Conservation (phyloP, 2,113 vertebrate species). For the Podilymbus podiceps region DNA sequence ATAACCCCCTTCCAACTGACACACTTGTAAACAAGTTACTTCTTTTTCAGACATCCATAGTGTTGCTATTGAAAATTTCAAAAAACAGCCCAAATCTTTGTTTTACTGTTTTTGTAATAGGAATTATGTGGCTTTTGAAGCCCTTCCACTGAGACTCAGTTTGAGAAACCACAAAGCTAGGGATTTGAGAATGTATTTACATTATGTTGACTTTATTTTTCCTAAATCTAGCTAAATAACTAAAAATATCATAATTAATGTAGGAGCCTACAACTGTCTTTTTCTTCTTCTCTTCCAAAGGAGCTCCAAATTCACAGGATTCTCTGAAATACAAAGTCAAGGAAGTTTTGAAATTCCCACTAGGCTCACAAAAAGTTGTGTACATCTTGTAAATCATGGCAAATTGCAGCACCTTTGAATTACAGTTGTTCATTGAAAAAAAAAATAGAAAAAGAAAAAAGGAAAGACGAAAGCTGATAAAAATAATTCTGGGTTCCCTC, state of each 20-base stretch:
- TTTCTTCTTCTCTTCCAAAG: conserved; percentile 1
- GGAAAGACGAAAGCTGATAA: neutral
- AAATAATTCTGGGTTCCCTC: neutral
- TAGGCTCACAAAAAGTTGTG: neutral
- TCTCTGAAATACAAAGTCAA: neutral
- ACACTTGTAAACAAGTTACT: neutral
- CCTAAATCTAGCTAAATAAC: conserved; percentile 52
- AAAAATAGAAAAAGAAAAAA: neutral
- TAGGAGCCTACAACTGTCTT: neutral
- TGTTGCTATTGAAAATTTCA: neutral
- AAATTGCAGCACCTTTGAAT: neutral
- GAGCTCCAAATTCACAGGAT: neutral
- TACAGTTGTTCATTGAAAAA: neutral
- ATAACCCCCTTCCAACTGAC: neutral
- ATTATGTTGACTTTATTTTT: conserved; percentile 54
- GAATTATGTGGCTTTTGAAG: conserved; percentile 44
- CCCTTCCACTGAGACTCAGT: conserved; percentile 23
- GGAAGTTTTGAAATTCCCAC: neutral
- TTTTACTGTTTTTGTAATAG: conserved; percentile 33
- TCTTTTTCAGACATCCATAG: neutral
- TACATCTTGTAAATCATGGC: neutral
- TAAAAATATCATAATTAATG: conserved; percentile 61
- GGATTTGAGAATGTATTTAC: conserved; percentile 49
- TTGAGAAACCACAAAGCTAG: conserved; percentile 53
- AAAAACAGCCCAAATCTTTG: conserved; percentile 16